Evolutionary conservation across 2,888 invertebrate species (phyloP).

Genomic region (Pharmacophagus antenor): DNA sequence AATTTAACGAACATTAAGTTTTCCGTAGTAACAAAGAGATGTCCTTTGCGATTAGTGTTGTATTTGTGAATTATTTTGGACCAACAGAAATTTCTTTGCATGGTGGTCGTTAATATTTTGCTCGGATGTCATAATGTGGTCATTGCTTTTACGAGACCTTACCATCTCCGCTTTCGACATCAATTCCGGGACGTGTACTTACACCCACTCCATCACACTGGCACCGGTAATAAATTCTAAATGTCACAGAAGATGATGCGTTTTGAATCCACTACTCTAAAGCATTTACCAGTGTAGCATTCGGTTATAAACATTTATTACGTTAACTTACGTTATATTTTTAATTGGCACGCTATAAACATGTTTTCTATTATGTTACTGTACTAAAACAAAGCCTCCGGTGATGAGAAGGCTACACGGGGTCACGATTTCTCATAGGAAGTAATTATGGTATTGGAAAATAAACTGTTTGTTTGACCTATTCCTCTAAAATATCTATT

Average conservation of each 20-base stretch:
- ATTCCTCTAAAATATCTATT: neutral
- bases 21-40: neutral
- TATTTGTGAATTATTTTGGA: neutral
- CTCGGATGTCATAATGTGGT: neutral
- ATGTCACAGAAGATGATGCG: conserved; percentile 71
- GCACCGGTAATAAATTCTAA: conserved; percentile 70
- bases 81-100: neutral
- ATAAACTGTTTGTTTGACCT: conserved; percentile 51
- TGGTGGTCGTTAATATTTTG: neutral
- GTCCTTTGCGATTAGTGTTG: too few relatives aligned
- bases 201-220: conserved; percentile 62
- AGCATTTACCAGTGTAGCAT: conserved; percentile 43
- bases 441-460: conserved; percentile 52
- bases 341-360: conserved; percentile 31
- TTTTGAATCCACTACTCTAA: conserved; percentile 62
- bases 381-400: conserved; percentile 39
- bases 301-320: conserved; percentile 33
- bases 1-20: neutral
- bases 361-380: conserved; percentile 25
- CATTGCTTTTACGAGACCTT: conserved; percentile 10
- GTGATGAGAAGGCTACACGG: conserved; percentile 43
- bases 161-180: conserved; percentile 43
- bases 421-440: conserved; percentile 45
- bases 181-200: conserved; percentile 42
- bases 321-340: conserved; percentile 37